These are phyloP conservation scores for Yoshiicerus persimilis DNA, from an alignment of 1,140 invertebrate genomes.

Conservation along the genomic window DNA sequence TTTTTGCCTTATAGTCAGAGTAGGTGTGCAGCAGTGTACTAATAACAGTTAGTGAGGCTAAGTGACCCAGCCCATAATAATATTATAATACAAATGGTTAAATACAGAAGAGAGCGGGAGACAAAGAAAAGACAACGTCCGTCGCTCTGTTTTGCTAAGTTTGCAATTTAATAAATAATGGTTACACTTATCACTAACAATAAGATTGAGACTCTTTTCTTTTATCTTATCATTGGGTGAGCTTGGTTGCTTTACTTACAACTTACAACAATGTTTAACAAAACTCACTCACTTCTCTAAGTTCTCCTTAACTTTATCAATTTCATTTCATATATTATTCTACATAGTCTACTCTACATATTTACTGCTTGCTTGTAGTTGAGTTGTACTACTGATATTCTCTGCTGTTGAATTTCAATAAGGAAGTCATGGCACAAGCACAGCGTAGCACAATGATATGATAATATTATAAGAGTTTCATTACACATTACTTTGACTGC, in stretches of 20 bases:
- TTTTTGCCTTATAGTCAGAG: background rate
- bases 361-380: background rate
- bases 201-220: background rate
- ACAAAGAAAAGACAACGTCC: background rate
- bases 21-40: background rate
- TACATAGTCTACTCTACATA: background rate
- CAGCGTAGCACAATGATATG: background rate
- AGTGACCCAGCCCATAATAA: background rate
- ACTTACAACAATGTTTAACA: background rate
- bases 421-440: conserved; percentile 12
- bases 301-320: conserved; percentile 4
- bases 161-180: background rate
- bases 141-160: background rate
- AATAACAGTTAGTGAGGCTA: background rate
- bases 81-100: background rate
- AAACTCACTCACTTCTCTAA: background rate
- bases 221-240: background rate
- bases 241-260: background rate
- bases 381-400: background rate
- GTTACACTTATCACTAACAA: background rate
- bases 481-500: background rate
- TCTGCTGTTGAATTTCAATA: background rate
- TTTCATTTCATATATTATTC: no score
- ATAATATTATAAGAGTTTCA: background rate
- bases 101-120: background rate